Evolutionary conservation across 2,113 vertebrate species (phyloP), one percentile per base, ranked within the genome.

Genomic region (Sarotherodon lohbergeri): DNA sequence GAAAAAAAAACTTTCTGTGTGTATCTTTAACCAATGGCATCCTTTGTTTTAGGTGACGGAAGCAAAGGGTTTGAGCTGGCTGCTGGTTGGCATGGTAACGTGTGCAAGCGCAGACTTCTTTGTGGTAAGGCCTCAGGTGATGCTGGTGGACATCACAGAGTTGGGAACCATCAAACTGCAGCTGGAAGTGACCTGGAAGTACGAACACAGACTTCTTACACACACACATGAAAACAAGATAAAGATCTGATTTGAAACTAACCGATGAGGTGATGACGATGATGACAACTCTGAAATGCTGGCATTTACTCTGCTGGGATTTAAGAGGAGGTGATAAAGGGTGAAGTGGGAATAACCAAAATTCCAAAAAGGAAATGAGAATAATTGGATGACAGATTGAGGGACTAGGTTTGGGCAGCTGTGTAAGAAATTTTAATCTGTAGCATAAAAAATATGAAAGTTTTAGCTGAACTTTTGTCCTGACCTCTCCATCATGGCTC

Each of bases 121-220:
- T 63, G 97, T 93, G n/a, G 96, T 96, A 4, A 95, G 96, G 86
- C 97, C 98, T 0, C 98, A 98, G 94, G 95, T 97, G 81, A 97
- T 99, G 88, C 61, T 98, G 81, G 97, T 99, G 94, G 98, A 99
- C 92, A 96, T 99, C 89, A 99, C 98, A 0, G 98, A 99, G 86
- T 96, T 99, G 93, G 99, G 98, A 52, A 99, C 98, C 90, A 98
- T 99, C 95, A 99, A 99, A 86, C 96, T 99, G 24, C 97, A 98
- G 92, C 96, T 99, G 93, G 98, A 99, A 86, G 98, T 99, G 43
- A 94, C 96, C 84, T 99, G 99, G 99, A 98, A 96, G 99, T 99
- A 95, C 1, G 97, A 96, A 84, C 16, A 14, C 68, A 56, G 43
- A 32, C 66, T 13, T 19, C 17, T 50, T 54, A 79, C 16, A 29